phyloP scores from a whole-genome alignment of 2,888 invertebrate genomes.

The Monopis laevigella region DNA sequence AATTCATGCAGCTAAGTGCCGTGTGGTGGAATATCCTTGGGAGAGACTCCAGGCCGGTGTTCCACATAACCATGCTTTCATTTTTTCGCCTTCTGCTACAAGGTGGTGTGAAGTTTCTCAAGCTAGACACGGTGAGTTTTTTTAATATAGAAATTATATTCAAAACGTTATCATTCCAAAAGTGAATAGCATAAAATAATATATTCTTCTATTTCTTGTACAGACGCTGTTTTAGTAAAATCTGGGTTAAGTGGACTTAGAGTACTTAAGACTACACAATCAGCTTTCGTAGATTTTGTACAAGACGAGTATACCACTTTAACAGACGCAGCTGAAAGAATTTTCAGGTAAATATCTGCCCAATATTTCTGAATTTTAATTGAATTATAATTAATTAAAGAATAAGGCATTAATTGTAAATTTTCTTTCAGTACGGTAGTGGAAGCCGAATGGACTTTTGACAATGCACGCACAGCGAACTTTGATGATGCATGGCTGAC shows the following conservation, averaged over 20 bases:
- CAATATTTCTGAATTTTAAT: not conserved
- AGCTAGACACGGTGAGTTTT: slow-evolving; percentile 72
- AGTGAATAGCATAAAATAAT: not conserved
- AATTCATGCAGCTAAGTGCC: slow-evolving; percentile 74
- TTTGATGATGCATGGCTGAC: slow-evolving; percentile 76
- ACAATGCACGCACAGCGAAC: slow-evolving; percentile 69
- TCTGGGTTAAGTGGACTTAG: slow-evolving; percentile 76
- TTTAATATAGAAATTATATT: too few relatives aligned
- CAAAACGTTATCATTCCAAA: too few relatives aligned
- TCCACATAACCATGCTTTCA: slow-evolving; percentile 80
- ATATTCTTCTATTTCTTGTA: not conserved
- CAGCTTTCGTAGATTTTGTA: slow-evolving; percentile 81
- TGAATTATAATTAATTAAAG: too few relatives aligned
- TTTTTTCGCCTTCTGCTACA: slow-evolving; percentile 73
- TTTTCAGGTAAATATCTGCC: slow-evolving; percentile 59
- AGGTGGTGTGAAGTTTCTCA: slow-evolving; percentile 76
- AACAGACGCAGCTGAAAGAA: slow-evolving; percentile 78
- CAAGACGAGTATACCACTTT: slow-evolving; percentile 81
- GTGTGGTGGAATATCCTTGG: slow-evolving; percentile 81
- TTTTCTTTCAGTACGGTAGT: slow-evolving; percentile 71
- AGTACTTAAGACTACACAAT: slow-evolving; percentile 83
- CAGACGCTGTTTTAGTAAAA: slow-evolving; percentile 67
- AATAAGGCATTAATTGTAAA: too few relatives aligned
- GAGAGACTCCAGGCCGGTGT: slow-evolving; percentile 67
- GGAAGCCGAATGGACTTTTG: slow-evolving; percentile 79